Conservation (phyloP, 2,888 invertebrate species). For the Homarus gammarus region DNA sequence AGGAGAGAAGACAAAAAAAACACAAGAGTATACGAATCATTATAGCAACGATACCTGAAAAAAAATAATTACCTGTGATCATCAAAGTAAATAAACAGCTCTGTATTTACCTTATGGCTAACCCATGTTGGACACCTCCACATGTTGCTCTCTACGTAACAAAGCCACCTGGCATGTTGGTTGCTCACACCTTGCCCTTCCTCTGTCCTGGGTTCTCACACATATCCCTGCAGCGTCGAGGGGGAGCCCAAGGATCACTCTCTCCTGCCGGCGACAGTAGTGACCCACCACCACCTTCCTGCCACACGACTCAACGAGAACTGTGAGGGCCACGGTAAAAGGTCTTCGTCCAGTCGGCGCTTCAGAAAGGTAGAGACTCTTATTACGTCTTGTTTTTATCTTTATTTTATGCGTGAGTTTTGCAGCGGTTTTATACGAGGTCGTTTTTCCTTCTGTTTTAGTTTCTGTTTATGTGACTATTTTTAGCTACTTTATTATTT, state of each 20-base stretch:
- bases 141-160: slow-evolving; percentile 66
- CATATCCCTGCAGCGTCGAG: not conserved
- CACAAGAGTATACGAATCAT: too few species aligned
- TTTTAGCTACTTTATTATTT: too few species aligned
- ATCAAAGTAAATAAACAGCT: too few species aligned
- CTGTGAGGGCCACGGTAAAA: not conserved
- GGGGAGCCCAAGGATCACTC: not conserved
- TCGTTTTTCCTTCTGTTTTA: too few species aligned
- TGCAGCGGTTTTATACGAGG: too few species aligned
- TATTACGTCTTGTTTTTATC: too few species aligned
- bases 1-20: too few species aligned
- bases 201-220: not conserved
- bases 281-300: not conserved
- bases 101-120: slow-evolving; percentile 66
- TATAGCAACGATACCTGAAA: too few species aligned
- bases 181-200: slow-evolving; percentile 24
- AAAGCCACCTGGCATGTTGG: slow-evolving; percentile 62
- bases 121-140: slow-evolving; percentile 73
- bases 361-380: slow-evolving; percentile 2
- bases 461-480: too few species aligned
- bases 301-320: not conserved
- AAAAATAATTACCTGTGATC: too few species aligned
- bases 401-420: too few species aligned
- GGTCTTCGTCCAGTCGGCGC: not conserved
- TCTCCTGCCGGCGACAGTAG: not conserved